Evolutionary conservation across 2,113 vertebrate genomes (phyloP).

Genomic region (Sigmodon hispidus): DNA sequence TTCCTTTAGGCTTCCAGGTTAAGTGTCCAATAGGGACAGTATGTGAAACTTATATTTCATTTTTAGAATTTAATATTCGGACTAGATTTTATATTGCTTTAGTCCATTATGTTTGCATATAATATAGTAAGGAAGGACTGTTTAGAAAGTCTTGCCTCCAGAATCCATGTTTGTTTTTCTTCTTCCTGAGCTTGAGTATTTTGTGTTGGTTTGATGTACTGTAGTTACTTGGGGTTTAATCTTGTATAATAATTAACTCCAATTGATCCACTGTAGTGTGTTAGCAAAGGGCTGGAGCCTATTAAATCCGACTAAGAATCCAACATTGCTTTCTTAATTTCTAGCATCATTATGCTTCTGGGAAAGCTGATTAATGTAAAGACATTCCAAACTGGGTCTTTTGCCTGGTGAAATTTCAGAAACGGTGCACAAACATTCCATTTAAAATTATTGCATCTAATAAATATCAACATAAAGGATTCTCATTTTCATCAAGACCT

Average conservation of each 20-base stretch:
- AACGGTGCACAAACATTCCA: constrained; percentile 37
- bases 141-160: constrained; percentile 37
- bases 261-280: constrained; percentile 84
- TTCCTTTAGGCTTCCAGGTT: constrained; percentile 52
- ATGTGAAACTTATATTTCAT: constrained; percentile 62
- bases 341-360: constrained; percentile 79
- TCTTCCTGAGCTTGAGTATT: constrained; percentile 66
- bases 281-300: constrained; percentile 81
- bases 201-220: constrained; percentile 82
- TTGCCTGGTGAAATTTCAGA: constrained; percentile 78
- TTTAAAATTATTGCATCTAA: constrained; percentile 78
- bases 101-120: constrained; percentile 48
- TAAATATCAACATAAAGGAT: constrained; percentile 72
- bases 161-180: constrained; percentile 74
- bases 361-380: constrained; percentile 81
- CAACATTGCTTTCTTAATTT: constrained; percentile 83
- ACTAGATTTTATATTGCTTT: constrained; percentile 53
- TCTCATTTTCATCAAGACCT: constrained; percentile 58
- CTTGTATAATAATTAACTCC: constrained; percentile 86
- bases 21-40: constrained; percentile 52
- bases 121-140: constrained; percentile 52
- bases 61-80: constrained; percentile 59
- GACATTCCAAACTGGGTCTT: constrained; percentile 75
- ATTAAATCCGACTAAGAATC: constrained; percentile 84
- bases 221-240: constrained; percentile 84